phyloP scores from a whole-genome alignment of 1,140 invertebrate species.

The Trachymyrmex cornetzi region DNA sequence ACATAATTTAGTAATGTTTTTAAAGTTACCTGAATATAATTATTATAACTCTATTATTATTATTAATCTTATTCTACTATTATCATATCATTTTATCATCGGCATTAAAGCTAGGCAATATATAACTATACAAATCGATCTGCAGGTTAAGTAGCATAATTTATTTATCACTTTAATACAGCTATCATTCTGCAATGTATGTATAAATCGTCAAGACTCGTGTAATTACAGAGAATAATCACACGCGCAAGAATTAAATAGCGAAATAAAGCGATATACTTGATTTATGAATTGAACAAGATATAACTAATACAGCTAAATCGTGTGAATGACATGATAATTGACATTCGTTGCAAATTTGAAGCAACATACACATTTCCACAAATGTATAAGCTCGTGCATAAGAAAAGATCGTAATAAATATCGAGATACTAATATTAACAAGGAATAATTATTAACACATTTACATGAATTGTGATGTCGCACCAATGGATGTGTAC shows the following conservation, averaged over 20 bases:
- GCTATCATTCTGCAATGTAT: constrained; percentile 38
- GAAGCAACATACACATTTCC: constrained; percentile 14
- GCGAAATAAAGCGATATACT: not conserved
- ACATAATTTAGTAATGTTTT: constrained; percentile 38
- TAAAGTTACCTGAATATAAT: constrained; percentile 48
- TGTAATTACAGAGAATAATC: constrained; percentile 10
- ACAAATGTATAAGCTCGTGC: constrained; percentile 33
- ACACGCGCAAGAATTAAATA: not conserved
- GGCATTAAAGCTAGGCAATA: constrained; percentile 29
- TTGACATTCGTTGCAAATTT: constrained; percentile 9
- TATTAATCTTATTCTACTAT: constrained; percentile 21
- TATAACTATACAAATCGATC: constrained; percentile 23
- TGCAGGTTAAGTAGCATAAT: constrained; percentile 36
- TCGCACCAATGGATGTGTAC: constrained; percentile 61
- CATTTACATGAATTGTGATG: constrained; percentile 45
- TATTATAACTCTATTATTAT: constrained; percentile 19
- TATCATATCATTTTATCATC: constrained; percentile 15
- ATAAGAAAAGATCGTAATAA: constrained; percentile 23
- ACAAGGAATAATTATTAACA: constrained; percentile 27
- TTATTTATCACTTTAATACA: constrained; percentile 50
- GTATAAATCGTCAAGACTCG: constrained; percentile 9
- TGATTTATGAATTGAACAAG: not conserved
- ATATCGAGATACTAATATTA: constrained; percentile 4
- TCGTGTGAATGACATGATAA: constrained; percentile 2
- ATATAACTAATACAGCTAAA: not conserved